A percentile compares a stretch with the other conserved stretches of the same genome.
Conservation (phyloP, 1,140 invertebrate species). For the Tigriopus japonicus region DNA sequence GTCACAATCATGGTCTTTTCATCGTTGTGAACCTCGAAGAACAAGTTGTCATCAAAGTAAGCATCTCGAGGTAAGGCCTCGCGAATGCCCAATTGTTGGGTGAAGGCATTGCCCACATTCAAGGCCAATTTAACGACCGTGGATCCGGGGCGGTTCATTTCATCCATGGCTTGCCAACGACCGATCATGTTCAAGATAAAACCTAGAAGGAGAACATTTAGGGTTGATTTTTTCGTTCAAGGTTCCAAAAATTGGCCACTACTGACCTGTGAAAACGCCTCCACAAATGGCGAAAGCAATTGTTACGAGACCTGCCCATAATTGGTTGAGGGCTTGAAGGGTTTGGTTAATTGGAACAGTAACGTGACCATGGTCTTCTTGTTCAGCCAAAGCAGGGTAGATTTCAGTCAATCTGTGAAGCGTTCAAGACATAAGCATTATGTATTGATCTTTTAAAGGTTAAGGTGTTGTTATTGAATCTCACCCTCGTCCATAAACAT, state of each 20-base stretch:
- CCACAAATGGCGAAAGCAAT: neutral
- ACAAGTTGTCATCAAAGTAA: neutral
- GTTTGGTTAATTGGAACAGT: neutral
- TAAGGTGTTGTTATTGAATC: neutral
- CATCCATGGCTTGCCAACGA: neutral
- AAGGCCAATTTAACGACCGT: neutral
- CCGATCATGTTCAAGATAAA: neutral
- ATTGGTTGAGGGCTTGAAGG: neutral
- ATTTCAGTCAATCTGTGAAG: neutral
- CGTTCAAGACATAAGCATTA: too few relatives aligned
- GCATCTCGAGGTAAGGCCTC: neutral
- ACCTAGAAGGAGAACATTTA: too few relatives aligned
- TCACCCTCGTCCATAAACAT: constrained; percentile 22
- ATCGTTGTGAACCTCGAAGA: neutral
- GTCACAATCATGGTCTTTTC: too few relatives aligned
- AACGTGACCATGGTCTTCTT: neutral
- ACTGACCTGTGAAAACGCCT: neutral
- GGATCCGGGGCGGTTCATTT: neutral
- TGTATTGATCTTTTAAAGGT: too few relatives aligned
- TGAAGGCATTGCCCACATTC: neutral
- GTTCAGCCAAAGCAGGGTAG: neutral
- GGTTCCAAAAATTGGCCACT: too few relatives aligned
- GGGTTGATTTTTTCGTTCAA: too few relatives aligned
- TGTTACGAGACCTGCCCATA: neutral
- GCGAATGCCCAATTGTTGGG: neutral